Evolutionary conservation across 2,888 invertebrate genomes (phyloP), one percentile per base, ranked within the genome.

Genomic region (Xestia c-nigrum): DNA sequence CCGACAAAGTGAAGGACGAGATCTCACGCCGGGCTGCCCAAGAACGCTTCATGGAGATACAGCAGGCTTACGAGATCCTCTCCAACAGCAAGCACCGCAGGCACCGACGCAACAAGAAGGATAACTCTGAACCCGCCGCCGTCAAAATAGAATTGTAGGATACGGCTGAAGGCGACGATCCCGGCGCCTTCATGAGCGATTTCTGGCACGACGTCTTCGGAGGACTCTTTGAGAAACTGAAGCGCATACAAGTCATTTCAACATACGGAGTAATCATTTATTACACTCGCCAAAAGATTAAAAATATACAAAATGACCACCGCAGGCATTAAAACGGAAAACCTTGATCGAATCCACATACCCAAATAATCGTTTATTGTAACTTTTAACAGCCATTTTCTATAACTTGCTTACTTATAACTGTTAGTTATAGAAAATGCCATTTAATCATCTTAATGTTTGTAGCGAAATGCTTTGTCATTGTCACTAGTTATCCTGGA

Each of bases 41-140:
- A 91, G 98, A 98, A 85, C 98, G 97, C 72, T 99, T 99, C 93
- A 98, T 99, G 97, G 99, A 99, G 90, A 98, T 99, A 81, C 99
- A 99, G 90, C 98, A 98, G 91, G 99, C 99, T 0, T 99, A 99
- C 92, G 99, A 98, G 91, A 98, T 98, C 64, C 96, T 99, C 0
- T 99, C 98, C 14, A 98, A 98, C 87, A 98, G 98, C 86, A 98
- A 99, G 91, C 97, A 97, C 72, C 98, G 98, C 84, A 97, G 99
- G 70, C 97, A 97, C 84, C 96, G 98, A 72, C 97, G 97, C 83
- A 99, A 99, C 92, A 98, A 98, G 89, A 98, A 98, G 89, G 98
- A 97, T 74, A 97, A 96, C 74, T 97, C 97, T 0, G 97, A 97
- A n/a, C 90, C 91, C 9, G 78, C 24, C 9, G 80, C 24, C 10